A percentile compares a stretch with the other conserved stretches of the same genome.
phyloP scores from a whole-genome alignment of 2,888 invertebrate genomes.

The Rhaphigaster nebulosa region DNA sequence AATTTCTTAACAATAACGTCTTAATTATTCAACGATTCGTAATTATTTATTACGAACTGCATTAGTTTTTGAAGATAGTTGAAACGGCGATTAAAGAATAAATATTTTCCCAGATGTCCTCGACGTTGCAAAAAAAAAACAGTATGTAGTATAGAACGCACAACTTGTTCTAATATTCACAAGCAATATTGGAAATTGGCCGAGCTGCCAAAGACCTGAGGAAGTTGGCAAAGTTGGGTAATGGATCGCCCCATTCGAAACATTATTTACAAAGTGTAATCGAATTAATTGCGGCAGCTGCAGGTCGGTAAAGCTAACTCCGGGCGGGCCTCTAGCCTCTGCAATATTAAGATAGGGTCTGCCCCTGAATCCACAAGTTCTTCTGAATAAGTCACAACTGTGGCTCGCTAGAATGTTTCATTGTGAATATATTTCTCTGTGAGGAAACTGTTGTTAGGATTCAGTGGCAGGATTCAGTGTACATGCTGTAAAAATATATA shows the following conservation, averaged over 20 bases:
- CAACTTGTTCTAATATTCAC: slow-evolving; percentile 6
- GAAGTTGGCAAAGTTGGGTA: background rate
- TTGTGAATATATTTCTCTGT: slow-evolving; percentile 33
- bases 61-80: no score
- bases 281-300: background rate
- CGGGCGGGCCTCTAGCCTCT: background rate
- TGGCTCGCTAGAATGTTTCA: background rate
- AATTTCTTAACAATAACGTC: no score
- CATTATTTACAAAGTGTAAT: slow-evolving; percentile 41
- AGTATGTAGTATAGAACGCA: background rate
- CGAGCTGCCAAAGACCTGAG: slow-evolving; percentile 11
- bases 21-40: no score
- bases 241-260: slow-evolving; percentile 7
- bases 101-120: no score
- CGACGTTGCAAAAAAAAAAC: background rate
- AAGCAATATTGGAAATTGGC: slow-evolving; percentile 24
- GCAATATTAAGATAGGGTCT: slow-evolving; percentile 10
- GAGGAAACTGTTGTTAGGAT: background rate
- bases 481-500: background rate
- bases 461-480: background rate
- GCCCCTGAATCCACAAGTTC: slow-evolving; percentile 36
- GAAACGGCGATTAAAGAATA: no score
- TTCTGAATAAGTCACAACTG: slow-evolving; percentile 30
- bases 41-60: no score
- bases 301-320: background rate